Base-by-base conservation (phyloP, 2,888 invertebrate genomes). In the Gryllus longicercus region DNA sequence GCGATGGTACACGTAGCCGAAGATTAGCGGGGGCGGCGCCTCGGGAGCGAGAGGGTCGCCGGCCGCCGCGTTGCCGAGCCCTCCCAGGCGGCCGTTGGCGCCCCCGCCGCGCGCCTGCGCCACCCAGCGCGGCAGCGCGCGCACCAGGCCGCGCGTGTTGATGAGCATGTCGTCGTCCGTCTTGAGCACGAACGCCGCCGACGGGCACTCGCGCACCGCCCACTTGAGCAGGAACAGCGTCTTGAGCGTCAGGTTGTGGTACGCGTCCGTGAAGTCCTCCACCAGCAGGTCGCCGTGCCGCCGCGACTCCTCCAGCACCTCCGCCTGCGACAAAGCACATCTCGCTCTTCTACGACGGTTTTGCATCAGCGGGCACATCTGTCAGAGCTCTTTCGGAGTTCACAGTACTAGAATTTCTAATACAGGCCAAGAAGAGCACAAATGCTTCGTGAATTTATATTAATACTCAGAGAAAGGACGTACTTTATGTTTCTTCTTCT, bases 141-240 rank as follows among this genome's bases (percentile, higher is more conserved):
- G 63, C 75, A 75, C 23, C 75, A 75, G 21, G 10, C 75, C 75
- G 23, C 75, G 75, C 75, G 23, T 21, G 75, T 75, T 14, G 14
- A 75, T 3, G 14, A 75, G 75, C 75, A 75, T 25, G 75, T 75
- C 75, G 75, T 75, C 75, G 23, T 75, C 75, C 75, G 25, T 25
- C 78, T 81, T 81, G 5, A 81, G 51, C 2, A 81, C 51, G 51
- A 74, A 78, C 18, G 78, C 23, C 12, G 75, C 79, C 14, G 74
- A 14, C 10, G 50, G 18, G 51, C 81, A 81, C 25, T 51, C 25
- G 5, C 49, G 12, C 51, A 78, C 18, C 5, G 78, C 50, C 81
- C 81, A 81, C 79, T 81, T 81, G 49, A 81, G 21, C 77, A 81
- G 76, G 79, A 81, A 81, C n/a, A 81, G 50, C 4, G 77, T 81